These are phyloP conservation scores for Scaptomyza caliginosa DNA, from an alignment of 2,888 invertebrate species.

Conservation along the genomic window DNA sequence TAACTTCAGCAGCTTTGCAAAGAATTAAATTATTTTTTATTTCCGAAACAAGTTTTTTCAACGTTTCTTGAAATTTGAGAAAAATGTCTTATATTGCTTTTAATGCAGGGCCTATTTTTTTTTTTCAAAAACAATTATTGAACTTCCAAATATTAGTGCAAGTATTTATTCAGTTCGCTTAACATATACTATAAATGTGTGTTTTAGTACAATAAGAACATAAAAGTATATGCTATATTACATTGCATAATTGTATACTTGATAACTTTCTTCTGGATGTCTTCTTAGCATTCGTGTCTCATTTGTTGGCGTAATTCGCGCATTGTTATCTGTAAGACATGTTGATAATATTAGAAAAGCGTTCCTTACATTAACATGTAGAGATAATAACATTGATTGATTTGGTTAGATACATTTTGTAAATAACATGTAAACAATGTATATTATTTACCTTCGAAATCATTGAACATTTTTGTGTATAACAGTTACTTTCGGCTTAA, in stretches of 20 bases:
- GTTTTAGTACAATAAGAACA: background rate
- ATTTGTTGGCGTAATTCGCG: constrained; percentile 67
- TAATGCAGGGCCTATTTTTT: too few species aligned
- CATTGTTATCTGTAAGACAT: constrained; percentile 65
- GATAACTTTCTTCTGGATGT: background rate
- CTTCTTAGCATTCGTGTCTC: constrained; percentile 31
- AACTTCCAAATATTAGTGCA: background rate
- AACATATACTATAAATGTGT: background rate
- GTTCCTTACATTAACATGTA: background rate
- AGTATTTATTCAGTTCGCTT: background rate
- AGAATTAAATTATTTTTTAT: background rate
- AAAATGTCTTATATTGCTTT: too few species aligned
- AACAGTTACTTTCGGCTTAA: constrained; percentile 51
- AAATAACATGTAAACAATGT: constrained; percentile 40
- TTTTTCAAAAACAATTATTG: too few species aligned
- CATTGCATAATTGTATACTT: background rate
- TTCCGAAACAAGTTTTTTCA: background rate
- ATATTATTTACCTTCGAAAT: constrained; percentile 63
- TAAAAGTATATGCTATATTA: background rate
- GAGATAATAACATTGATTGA: background rate
- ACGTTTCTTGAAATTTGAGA: too few species aligned
- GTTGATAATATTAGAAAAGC: constrained; percentile 23
- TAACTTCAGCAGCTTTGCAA: background rate
- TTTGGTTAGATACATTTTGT: constrained; percentile 53
- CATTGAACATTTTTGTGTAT: constrained; percentile 48